Evolutionary conservation across 2,888 invertebrate genomes (phyloP), one percentile per base, ranked within the genome.

Genomic region (Sminthurinus aureus): DNA sequence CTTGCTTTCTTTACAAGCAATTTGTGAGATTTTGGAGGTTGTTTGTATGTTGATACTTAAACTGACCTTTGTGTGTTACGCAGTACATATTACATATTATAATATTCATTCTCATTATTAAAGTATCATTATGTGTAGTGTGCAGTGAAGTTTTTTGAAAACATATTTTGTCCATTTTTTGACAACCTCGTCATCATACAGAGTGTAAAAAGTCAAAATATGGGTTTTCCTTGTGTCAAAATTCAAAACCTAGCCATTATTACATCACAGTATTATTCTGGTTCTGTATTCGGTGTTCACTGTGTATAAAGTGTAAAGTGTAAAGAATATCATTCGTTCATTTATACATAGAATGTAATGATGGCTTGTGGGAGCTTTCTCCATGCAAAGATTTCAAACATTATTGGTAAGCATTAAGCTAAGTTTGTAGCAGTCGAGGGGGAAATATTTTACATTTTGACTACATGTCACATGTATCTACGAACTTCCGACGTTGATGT

Each of bases 331-430:
- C n/a, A n/a, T 64, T 64, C n/a, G 9, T 64, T 64, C n/a, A n/a
- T 67, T 22, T 0, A 15, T 71, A 26, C 24, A 24, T 22, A 24
- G 22, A 11, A 12, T 71, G 71, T 24, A 9, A 67, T 67, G n/a
- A 71, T 71, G 71, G 71, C 71, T 71, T 24, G 71, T 71, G 71
- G 71, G 13, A 24, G 24, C 24, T 71, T 71, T 13, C 22, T 12
- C 11, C 26, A 13, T 71, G 9, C 71, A 71, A 71, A 24, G 24
- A 71, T 71, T 71, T 24, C 24, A 15, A 71, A 26, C 71, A 71
- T 24, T 20, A 71, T 71, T 26, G 71, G 71, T 71, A 71, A 71
- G 38, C 38, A 38, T 38, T 38, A 6, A 38, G 38, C 38, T 6
- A 4, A 38, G 38, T 4, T 4, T 4, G 38, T 38, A 38, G 38